Evolutionary conservation across 1,140 invertebrate species (phyloP).

Genomic region (Drosophila rhopaloa): DNA sequence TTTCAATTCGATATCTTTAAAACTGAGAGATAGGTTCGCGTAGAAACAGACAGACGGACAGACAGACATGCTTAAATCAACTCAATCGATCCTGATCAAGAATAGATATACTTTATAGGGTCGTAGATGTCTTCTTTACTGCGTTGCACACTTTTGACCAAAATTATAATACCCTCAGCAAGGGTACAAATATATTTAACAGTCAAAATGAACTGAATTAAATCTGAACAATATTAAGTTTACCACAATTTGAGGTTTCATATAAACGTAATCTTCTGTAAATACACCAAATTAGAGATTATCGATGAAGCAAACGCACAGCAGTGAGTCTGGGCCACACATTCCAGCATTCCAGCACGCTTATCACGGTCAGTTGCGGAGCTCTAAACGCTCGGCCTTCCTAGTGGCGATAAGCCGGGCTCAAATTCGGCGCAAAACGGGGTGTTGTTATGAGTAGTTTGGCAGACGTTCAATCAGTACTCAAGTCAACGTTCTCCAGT

Average conservation of each 20-base stretch:
- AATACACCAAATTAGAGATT: neutral
- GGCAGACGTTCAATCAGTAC: constrained; percentile 34
- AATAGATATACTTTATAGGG: too few relatives aligned
- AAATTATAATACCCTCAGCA: too few relatives aligned
- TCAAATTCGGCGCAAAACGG: constrained; percentile 43
- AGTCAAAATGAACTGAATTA: too few relatives aligned
- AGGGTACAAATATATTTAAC: too few relatives aligned
- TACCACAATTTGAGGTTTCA: neutral
- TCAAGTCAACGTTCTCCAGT: constrained; percentile 36
- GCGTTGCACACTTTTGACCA: too few relatives aligned
- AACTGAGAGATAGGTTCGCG: too few relatives aligned
- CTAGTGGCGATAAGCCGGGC: constrained; percentile 26
- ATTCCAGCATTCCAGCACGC: neutral
- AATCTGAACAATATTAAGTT: neutral
- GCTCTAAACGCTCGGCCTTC: constrained; percentile 16
- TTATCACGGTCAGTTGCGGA: constrained; percentile 16
- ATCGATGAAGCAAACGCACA: neutral
- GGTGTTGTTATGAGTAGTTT: constrained; percentile 22
- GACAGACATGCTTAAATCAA: too few relatives aligned
- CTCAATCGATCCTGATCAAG: too few relatives aligned
- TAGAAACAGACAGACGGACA: too few relatives aligned
- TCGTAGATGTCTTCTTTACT: too few relatives aligned
- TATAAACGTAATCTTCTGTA: neutral
- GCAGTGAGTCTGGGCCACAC: neutral
- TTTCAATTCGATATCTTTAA: too few relatives aligned